These are phyloP conservation scores for Doris montereyensis DNA, from an alignment of 2,888 invertebrate genomes.

Conservation along the genomic window DNA sequence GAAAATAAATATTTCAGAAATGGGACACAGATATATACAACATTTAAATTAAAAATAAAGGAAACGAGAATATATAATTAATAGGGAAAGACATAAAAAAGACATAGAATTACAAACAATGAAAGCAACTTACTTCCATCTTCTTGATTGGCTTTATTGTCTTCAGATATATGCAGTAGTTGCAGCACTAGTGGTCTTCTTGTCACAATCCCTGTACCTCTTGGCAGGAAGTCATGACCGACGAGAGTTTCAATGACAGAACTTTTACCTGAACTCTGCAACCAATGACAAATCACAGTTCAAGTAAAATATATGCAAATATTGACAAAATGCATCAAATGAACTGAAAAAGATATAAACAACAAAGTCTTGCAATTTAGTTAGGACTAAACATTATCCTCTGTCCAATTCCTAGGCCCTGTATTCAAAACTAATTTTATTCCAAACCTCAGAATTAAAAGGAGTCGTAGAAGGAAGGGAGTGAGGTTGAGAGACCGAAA, in stretches of 20 bases:
- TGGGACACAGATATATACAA: background rate
- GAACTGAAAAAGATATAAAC: too few relatives aligned
- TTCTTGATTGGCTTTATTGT: slow-evolving; percentile 81
- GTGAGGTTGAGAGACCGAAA: too few relatives aligned
- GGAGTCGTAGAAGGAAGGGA: too few relatives aligned
- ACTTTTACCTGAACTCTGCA: slow-evolving; percentile 99
- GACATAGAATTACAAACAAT: background rate
- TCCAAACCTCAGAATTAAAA: too few relatives aligned
- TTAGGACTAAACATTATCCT: too few relatives aligned
- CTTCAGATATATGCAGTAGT: slow-evolving; percentile 90
- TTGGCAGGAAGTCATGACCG: slow-evolving; percentile 95
- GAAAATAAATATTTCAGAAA: too few relatives aligned
- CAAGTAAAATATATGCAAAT: too few relatives aligned
- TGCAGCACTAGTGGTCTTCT: slow-evolving; percentile 94
- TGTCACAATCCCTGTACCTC: slow-evolving; percentile 98
- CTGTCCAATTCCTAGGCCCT: too few relatives aligned
- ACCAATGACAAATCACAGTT: too few relatives aligned
- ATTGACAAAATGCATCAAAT: too few relatives aligned
- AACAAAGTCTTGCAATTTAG: too few relatives aligned
- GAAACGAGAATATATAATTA: background rate
- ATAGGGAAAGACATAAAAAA: background rate
- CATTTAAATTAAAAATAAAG: background rate
- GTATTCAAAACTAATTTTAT: too few relatives aligned
- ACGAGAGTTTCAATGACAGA: slow-evolving; percentile 98
- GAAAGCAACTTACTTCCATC: slow-evolving; percentile 78